Percentiles rank a stretch among this genome's conserved stretches.
Conservation (phyloP, 1,140 invertebrate species). For the Drosophila pachea region DNA sequence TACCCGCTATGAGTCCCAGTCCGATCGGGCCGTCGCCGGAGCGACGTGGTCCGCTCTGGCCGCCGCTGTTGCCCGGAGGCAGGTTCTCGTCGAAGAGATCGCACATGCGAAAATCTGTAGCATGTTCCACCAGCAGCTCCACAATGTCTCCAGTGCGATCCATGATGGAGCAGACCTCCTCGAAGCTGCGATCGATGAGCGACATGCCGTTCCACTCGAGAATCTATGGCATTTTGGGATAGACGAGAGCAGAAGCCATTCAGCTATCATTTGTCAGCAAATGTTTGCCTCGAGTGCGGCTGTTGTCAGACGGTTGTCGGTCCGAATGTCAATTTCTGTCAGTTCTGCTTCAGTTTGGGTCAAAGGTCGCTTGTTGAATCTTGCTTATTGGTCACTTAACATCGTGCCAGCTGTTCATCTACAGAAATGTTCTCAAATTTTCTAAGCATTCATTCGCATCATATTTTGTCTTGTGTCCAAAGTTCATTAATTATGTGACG, state of each 20-base stretch:
- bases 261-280: slow-evolving; percentile 20
- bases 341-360: background rate
- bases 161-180: slow-evolving; percentile 92
- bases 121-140: slow-evolving; percentile 89
- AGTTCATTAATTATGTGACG: slow-evolving; percentile 16
- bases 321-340: slow-evolving; percentile 6
- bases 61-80: slow-evolving; percentile 73
- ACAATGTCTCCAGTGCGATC: slow-evolving; percentile 89
- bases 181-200: slow-evolving; percentile 92
- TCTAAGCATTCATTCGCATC: slow-evolving; percentile 4
- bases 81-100: slow-evolving; percentile 82
- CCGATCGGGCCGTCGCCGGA: slow-evolving; percentile 73
- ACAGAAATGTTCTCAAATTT: background rate
- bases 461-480: slow-evolving; percentile 6
- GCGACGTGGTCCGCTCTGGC: slow-evolving; percentile 71
- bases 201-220: slow-evolving; percentile 91
- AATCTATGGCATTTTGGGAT: slow-evolving; percentile 79
- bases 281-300: background rate
- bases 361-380: slow-evolving; percentile 10
- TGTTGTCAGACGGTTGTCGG: slow-evolving; percentile 6
- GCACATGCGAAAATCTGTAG: slow-evolving; percentile 85
- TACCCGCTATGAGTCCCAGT: slow-evolving; percentile 77
- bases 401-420: slow-evolving; percentile 27
- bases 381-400: slow-evolving; percentile 23
- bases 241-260: slow-evolving; percentile 24